These are phyloP conservation scores for Ophion slaviceki DNA, from an alignment of 2,888 invertebrate genomes.

Conservation along the genomic window DNA sequence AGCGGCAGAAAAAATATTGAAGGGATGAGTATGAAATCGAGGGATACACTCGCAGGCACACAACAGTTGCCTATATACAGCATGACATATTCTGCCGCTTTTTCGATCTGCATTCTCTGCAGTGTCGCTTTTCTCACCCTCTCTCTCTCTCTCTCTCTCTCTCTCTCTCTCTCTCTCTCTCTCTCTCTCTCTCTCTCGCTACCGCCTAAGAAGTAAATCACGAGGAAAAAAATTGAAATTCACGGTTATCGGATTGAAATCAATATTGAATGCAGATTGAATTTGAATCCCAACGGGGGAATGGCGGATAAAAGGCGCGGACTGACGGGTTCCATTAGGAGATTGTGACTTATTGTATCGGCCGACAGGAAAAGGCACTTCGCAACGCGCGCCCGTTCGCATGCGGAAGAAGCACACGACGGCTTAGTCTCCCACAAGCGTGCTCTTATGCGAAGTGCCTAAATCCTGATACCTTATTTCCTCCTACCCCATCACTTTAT, in stretches of 20 bases:
- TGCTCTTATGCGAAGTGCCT: conserved; percentile 34
- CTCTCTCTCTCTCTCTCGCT: conserved; percentile 21
- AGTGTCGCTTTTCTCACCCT: conserved; percentile 47
- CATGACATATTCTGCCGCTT: conserved; percentile 37
- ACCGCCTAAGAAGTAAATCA: conserved; percentile 80
- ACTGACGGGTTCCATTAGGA: conserved; percentile 78
- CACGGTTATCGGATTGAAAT: conserved; percentile 80
- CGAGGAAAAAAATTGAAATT: conserved; percentile 77
- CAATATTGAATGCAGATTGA: conserved; percentile 82
- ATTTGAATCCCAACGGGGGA: conserved; percentile 69
- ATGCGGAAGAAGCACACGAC: conserved; percentile 49
- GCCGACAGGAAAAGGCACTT: conserved; percentile 78
- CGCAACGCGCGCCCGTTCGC: conserved; percentile 51
- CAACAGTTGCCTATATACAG: conserved; percentile 14
- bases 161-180: conserved; percentile 29
- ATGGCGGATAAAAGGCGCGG: conserved; percentile 69
- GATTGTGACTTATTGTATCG: conserved; percentile 79
- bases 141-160: conserved; percentile 10
- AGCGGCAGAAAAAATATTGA: conserved; percentile 25
- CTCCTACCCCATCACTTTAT: conserved; percentile 7
- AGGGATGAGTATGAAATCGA: conserved; percentile 30
- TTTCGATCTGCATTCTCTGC: conserved; percentile 45
- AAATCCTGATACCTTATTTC: conserved; percentile 40
- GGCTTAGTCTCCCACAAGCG: conserved; percentile 52
- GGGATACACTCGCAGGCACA: conserved; percentile 19